Conservation (phyloP, 2,888 invertebrate genomes). For the Pandemis heparana region DNA sequence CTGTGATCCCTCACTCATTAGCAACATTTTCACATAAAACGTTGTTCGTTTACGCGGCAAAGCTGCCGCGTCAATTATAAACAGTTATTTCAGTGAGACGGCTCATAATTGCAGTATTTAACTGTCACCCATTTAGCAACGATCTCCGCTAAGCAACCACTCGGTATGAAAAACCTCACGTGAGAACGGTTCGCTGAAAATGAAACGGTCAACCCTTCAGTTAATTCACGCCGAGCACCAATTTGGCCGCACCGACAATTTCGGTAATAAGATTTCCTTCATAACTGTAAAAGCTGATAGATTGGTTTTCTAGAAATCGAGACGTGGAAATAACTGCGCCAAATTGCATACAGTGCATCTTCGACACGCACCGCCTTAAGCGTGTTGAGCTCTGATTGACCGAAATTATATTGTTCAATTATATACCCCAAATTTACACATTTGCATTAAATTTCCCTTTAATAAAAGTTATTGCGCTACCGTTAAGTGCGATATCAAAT, state of each 20-base stretch:
- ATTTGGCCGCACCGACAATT: conserved; percentile 24
- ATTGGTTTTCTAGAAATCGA: conserved; percentile 43
- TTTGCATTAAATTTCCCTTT: conserved; percentile 69
- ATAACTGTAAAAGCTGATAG: conserved; percentile 41
- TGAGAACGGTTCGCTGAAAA: conserved; percentile 29
- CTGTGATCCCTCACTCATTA: conserved; percentile 75
- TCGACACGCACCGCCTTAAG: conserved; percentile 42
- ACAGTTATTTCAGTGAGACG: conserved; percentile 79
- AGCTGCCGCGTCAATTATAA: conserved; percentile 75
- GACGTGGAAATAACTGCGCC: conserved; percentile 38
- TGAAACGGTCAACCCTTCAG: conserved; percentile 30
- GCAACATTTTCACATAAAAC: conserved; percentile 80
- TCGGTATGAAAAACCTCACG: conserved; percentile 32
- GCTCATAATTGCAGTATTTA: conserved; percentile 76
- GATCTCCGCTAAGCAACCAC: conserved; percentile 57
- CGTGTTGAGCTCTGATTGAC: conserved; percentile 40
- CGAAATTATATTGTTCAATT: conserved; percentile 39
- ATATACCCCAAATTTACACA: conserved; percentile 45
- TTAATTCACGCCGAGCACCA: background rate
- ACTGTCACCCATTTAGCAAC: conserved; percentile 75
- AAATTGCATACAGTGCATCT: conserved; percentile 42
- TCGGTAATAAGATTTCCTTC: conserved; percentile 34
- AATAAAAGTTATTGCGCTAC: conserved; percentile 55
- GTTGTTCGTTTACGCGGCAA: conserved; percentile 71
- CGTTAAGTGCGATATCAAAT: conserved; percentile 61